Conservation (phyloP, 2,797 vertebrate genomes). For the Acrossocheilus fasciatus region DNA sequence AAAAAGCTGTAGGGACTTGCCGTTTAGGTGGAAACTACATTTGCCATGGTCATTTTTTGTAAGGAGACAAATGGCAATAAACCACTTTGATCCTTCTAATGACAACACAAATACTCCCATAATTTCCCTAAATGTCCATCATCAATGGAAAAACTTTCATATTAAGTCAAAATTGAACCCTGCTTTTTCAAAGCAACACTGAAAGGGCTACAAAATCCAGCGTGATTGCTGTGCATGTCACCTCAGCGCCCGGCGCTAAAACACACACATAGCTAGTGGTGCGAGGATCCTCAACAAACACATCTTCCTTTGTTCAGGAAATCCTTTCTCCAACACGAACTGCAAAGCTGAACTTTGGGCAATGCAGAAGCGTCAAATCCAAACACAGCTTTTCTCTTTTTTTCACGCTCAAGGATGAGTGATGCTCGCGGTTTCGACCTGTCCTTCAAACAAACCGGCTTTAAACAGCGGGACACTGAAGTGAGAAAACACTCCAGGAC, state of each 20-base stretch:
- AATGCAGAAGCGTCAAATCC: conserved; percentile 57
- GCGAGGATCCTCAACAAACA: conserved; percentile 65
- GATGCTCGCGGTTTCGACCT: conserved; percentile 61
- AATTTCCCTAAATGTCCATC: neutral
- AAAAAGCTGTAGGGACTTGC: neutral
- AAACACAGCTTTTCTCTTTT: conserved; percentile 59
- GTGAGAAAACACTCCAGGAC: conserved; percentile 63
- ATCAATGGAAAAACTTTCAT: neutral
- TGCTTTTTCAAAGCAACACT: conserved; percentile 48
- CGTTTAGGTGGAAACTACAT: neutral
- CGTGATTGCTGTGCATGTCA: conserved; percentile 60
- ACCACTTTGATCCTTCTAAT: neutral
- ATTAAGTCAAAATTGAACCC: conserved; percentile 40
- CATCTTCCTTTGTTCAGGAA: conserved; percentile 67
- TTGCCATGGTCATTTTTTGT: neutral
- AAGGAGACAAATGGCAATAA: neutral
- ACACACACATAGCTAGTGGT: conserved; percentile 64
- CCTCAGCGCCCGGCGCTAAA: conserved; percentile 60
- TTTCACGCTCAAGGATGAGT: conserved; percentile 53
- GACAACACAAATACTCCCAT: neutral
- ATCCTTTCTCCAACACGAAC: conserved; percentile 65
- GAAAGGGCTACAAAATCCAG: conserved; percentile 56
- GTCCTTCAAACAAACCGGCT: conserved; percentile 60
- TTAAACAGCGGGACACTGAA: conserved; percentile 56
- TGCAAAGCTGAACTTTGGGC: conserved; percentile 63